Percentiles rank a stretch among this genome's conserved stretches.
Conservation (phyloP, 2,113 vertebrate species). For the Nematolebias whitei region DNA sequence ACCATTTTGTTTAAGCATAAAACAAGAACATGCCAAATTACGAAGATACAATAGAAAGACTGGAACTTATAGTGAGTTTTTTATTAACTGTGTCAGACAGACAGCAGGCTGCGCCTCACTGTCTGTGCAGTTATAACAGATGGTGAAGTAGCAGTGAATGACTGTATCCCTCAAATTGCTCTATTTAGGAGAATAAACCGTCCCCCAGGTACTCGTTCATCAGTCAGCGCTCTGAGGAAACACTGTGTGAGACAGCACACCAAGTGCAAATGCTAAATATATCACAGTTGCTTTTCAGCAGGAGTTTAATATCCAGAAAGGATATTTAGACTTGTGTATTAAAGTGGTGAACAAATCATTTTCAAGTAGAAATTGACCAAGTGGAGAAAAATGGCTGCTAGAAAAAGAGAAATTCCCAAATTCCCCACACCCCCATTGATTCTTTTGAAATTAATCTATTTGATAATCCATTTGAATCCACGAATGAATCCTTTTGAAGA, state of each 20-base stretch:
- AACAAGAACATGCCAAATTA: slow-evolving; percentile 9
- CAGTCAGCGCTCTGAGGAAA: slow-evolving; percentile 46
- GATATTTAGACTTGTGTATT: slow-evolving; percentile 7
- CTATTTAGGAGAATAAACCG: slow-evolving; percentile 57
- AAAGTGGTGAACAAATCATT: neutral
- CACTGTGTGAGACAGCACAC: slow-evolving; percentile 16
- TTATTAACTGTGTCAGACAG: slow-evolving; percentile 32
- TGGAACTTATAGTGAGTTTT: slow-evolving; percentile 41
- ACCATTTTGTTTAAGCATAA: neutral
- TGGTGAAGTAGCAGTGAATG: slow-evolving; percentile 47
- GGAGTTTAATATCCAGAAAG: slow-evolving; percentile 9
- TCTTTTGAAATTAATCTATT: no score
- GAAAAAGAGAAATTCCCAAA: no score
- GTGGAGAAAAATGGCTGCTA: no score
- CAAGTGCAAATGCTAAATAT: slow-evolving; percentile 36
- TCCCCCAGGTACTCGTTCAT: slow-evolving; percentile 62
- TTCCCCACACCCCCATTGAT: no score
- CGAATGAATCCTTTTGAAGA: no score
- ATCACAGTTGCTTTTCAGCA: slow-evolving; percentile 16
- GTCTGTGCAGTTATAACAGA: slow-evolving; percentile 48
- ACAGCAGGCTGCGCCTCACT: slow-evolving; percentile 36
- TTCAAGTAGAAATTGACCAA: no score
- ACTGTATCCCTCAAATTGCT: slow-evolving; percentile 43
- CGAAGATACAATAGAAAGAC: slow-evolving; percentile 3
- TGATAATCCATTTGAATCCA: no score